Evolutionary conservation across 2,113 vertebrate species (phyloP).

Genomic region (Azemiops feae): DNA sequence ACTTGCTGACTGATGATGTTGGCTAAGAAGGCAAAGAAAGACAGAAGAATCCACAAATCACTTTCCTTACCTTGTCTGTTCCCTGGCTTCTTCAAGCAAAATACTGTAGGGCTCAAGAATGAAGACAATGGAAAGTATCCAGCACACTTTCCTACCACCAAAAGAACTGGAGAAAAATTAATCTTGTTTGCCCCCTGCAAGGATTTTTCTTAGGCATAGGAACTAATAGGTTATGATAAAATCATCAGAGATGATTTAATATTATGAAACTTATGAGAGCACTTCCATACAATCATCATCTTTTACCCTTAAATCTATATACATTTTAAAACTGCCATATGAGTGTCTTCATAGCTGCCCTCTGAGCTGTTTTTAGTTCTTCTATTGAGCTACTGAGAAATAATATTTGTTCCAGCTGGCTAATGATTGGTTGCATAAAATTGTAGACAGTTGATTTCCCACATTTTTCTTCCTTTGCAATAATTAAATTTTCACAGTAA

Average conservation of each 20-base stretch:
- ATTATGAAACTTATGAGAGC: neutral
- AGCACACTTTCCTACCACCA: neutral
- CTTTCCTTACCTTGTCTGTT: neutral
- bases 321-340: no score
- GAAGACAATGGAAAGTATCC: neutral
- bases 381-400: no score
- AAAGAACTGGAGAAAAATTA: neutral
- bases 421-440: no score
- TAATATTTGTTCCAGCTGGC: no score
- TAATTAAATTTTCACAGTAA: neutral
- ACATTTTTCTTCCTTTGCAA: neutral
- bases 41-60: neutral
- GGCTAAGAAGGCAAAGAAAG: neutral
- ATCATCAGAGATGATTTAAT: neutral
- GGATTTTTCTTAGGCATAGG: neutral
- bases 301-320: neutral
- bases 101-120: neutral
- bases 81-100: neutral
- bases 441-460: neutral
- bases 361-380: no score
- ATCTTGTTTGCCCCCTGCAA: neutral
- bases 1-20: neutral
- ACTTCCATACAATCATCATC: neutral
- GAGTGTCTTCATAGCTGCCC: no score
- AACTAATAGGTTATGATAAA: neutral